Conservation (phyloP, 1,140 invertebrate genomes). For the Melipona quadrifasciata region DNA sequence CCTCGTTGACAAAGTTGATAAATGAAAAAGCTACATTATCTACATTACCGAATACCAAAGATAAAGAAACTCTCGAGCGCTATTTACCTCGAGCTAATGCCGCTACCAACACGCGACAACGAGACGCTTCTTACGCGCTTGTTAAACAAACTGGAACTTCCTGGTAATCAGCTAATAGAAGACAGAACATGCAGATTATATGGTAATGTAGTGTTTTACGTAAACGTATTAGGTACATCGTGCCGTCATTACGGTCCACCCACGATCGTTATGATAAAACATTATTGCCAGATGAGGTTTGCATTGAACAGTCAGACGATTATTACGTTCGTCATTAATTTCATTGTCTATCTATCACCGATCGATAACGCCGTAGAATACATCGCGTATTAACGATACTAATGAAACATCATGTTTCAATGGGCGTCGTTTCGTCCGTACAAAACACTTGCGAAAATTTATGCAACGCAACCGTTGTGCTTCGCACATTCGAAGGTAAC, state of each 20-base stretch:
- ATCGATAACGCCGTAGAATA: neutral
- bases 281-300: neutral
- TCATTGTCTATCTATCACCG: conserved; percentile 3
- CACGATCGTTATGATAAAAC: neutral
- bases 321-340: conserved; percentile 21
- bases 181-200: neutral
- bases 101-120: neutral
- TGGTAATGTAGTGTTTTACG: neutral
- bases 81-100: too few species aligned
- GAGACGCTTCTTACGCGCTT: neutral
- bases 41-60: too few species aligned
- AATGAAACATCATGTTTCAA: neutral
- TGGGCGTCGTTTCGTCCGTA: neutral
- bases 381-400: neutral
- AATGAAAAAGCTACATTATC: too few species aligned
- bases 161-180: neutral
- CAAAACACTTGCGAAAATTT: neutral
- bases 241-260: neutral
- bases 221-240: neutral
- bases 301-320: neutral
- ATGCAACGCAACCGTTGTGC: neutral
- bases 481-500: neutral
- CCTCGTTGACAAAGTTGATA: too few species aligned
- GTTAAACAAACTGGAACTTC: neutral
- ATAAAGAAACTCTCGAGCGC: too few species aligned